Evolutionary conservation across 2,797 vertebrate species (phyloP), one percentile per base, ranked within the genome.

Genomic region (Amniataba percoides): DNA sequence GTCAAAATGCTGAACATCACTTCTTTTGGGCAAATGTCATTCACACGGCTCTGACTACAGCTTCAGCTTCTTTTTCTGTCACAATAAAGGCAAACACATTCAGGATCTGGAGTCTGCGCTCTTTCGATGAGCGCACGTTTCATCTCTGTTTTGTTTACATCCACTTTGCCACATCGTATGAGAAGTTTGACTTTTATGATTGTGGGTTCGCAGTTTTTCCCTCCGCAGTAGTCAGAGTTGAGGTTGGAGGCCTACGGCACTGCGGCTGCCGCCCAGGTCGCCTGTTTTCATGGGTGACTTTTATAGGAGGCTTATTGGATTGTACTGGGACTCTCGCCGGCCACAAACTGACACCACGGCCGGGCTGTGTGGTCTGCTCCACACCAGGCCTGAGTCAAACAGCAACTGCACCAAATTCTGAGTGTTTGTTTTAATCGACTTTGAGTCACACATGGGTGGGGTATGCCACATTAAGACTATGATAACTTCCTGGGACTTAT

Each of bases 331-430:
- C 31, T 52, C 58, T 48, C 66, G 76, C 70, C 43, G 67, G 12
- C 84, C 84, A 83, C 80, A 83, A 34, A 61, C 58, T 67, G 73
- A 86, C 79, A 85, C 82, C 34, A 8, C 11, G 55, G 52, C 82
- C 52, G 31, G 74, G 40, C 78, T 15, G 40, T 42, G 63, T 34
- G 62, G 79, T 72, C 56, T 51, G 55, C 4, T 64, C 51, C 18
- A 16, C 23, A 27, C 21, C 15, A 19, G 52, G 45, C 34, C 60
- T 16, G 31, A 16, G 21, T 21, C 25, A 52, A 73, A 64, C 5
- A 57, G 7, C 8, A 46, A 74, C 60, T 64, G 21, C 31, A 36
- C 46, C 13, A 51, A 65, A 73, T 42, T 76, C 64, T 43, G 46
- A 1, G 42, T 27, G 52, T 77, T 73, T 58, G 66, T 71, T 74